Percentiles rank a stretch among this genome's conserved stretches.
Conservation (phyloP, 1,140 invertebrate species). For the Bombyx mandarina region DNA sequence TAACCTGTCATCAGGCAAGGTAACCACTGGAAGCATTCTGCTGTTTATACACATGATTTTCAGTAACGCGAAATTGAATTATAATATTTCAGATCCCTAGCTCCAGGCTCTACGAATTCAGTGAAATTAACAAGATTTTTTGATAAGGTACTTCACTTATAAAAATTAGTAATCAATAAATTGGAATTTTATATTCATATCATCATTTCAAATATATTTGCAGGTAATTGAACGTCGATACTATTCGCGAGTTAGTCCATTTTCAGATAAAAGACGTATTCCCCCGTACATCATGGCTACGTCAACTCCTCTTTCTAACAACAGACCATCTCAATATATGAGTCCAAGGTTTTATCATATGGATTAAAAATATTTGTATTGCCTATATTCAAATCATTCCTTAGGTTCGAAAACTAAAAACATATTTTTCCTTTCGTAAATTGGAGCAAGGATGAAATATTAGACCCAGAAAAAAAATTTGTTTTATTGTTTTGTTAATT, state of each 20-base stretch:
- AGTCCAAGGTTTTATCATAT: slow-evolving; percentile 74
- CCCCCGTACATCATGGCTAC: slow-evolving; percentile 63
- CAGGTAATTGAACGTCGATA: slow-evolving; percentile 81
- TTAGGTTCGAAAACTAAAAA: too few relatives aligned
- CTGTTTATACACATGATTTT: too few relatives aligned
- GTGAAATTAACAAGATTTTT: slow-evolving; percentile 95
- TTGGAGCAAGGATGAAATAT: too few relatives aligned
- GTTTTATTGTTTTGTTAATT: too few relatives aligned
- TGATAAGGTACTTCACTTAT: slow-evolving; percentile 82
- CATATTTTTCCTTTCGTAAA: too few relatives aligned
- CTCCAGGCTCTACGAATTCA: slow-evolving; percentile 92
- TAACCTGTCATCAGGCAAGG: slow-evolving; percentile 85
- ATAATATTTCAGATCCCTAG: slow-evolving; percentile 75
- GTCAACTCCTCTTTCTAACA: slow-evolving; percentile 47
- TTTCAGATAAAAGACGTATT: slow-evolving; percentile 68
- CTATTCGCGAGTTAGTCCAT: slow-evolving; percentile 70
- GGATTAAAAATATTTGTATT: slow-evolving; percentile 33
- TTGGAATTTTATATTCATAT: too few relatives aligned
- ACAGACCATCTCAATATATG: slow-evolving; percentile 43
- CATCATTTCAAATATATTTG: slow-evolving; percentile 6
- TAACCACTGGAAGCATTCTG: slow-evolving; percentile 7
- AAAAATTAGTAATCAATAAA: too few relatives aligned
- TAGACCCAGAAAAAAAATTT: too few relatives aligned
- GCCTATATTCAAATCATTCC: too few relatives aligned
- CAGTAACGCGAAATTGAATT: not conserved